These are phyloP conservation scores for Desmodus rotundus DNA, from an alignment of 2,113 vertebrate genomes.

Conservation along the genomic window DNA sequence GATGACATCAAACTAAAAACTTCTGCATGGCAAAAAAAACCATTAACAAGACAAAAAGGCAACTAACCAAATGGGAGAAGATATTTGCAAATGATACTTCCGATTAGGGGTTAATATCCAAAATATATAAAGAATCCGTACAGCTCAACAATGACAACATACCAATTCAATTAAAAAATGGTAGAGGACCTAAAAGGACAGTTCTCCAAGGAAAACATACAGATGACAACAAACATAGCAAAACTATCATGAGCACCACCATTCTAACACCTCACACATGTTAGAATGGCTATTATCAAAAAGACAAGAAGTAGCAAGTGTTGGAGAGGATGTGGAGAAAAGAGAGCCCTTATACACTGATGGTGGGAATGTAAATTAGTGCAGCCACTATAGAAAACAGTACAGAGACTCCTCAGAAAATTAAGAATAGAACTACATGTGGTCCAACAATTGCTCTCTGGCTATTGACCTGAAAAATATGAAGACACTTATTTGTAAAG, in stretches of 20 bases:
- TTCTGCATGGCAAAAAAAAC: no score
- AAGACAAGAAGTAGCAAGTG: not conserved
- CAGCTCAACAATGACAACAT: not conserved
- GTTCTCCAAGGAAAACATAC: not conserved
- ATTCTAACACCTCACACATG: not conserved
- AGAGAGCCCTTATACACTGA: not conserved
- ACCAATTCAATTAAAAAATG: not conserved
- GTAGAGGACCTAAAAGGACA: not conserved
- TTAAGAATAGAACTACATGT: not conserved
- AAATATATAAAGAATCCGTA: not conserved
- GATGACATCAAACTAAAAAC: no score
- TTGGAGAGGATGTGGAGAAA: not conserved
- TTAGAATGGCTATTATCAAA: not conserved
- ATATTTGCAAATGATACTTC: no score
- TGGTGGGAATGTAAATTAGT: not conserved
- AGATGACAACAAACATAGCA: not conserved
- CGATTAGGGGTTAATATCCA: no score
- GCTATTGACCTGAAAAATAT: not conserved
- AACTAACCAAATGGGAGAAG: no score
- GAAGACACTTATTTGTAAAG: not conserved
- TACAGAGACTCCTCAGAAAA: not conserved
- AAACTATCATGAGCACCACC: not conserved
- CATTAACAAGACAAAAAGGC: no score
- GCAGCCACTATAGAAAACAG: not conserved
- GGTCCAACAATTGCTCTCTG: not conserved